These are phyloP conservation scores for Dermatophagoides farinae DNA, from an alignment of 1,140 invertebrate genomes.

Conservation along the genomic window DNA sequence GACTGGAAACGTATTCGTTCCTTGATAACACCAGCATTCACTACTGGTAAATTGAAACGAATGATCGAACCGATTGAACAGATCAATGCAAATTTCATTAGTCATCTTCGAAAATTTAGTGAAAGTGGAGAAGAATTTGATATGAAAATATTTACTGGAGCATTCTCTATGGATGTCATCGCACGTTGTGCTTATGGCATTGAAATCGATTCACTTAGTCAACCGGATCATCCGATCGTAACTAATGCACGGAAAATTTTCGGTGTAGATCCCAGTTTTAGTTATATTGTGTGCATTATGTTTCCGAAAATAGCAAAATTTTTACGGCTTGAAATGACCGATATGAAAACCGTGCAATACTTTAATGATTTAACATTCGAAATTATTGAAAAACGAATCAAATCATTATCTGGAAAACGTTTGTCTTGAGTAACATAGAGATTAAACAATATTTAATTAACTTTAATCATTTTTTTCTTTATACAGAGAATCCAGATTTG, in stretches of 20 bases:
- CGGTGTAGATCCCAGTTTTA: conserved; percentile 5
- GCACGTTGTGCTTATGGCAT: conserved; percentile 31
- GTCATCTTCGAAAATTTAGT: not conserved
- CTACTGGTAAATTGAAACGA: conserved; percentile 10
- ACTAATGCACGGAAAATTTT: conserved; percentile 21
- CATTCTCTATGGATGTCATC: conserved; percentile 31
- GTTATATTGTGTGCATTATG: not conserved
- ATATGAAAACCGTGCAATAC: conserved; percentile 7
- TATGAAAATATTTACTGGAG: conserved; percentile 21
- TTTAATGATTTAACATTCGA: conserved; percentile 7
- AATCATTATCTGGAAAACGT: not conserved
- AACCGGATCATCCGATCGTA: conserved; percentile 25
- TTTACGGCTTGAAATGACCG: not conserved
- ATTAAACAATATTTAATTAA: not conserved
- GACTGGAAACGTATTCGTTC: conserved; percentile 12
- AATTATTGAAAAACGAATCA: conserved; percentile 10
- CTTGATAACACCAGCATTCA: conserved; percentile 9
- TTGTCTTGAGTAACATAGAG: not conserved
- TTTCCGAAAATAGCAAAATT: not conserved
- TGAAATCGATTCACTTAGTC: conserved; percentile 24
- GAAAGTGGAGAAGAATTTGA: conserved; percentile 13
- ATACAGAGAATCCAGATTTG: not conserved
- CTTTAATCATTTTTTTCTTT: not conserved
- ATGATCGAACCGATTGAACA: conserved; percentile 6
- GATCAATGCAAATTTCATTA: conserved; percentile 1